phyloP scores from a whole-genome alignment of 2,113 vertebrate genomes.

The Nothoprocta perdicaria region DNA sequence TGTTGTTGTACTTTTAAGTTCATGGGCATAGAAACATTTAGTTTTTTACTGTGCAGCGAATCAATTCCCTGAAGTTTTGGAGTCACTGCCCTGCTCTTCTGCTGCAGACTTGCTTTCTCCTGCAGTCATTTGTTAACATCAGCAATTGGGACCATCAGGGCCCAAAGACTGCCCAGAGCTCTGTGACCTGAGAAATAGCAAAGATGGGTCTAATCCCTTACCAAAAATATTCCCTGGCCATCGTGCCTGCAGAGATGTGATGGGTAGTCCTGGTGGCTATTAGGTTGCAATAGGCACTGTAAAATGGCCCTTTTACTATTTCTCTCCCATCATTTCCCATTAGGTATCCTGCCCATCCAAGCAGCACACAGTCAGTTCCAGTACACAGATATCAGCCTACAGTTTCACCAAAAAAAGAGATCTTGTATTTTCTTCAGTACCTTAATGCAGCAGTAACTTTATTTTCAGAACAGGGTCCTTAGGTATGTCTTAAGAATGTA shows the following conservation, averaged over 20 bases:
- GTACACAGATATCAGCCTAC: neutral
- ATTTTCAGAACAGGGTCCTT: neutral
- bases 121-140: neutral
- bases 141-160: neutral
- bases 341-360: neutral
- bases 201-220: neutral
- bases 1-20: neutral
- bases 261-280: neutral
- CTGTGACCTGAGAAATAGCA: neutral
- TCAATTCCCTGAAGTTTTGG: neutral
- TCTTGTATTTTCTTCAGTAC: neutral
- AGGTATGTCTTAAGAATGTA: neutral
- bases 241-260: neutral
- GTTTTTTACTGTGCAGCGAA: slow-evolving; percentile 12
- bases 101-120: neutral
- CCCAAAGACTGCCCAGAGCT: neutral
- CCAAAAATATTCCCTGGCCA: neutral
- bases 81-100: neutral
- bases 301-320: neutral
- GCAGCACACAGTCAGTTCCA: neutral
- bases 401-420: neutral
- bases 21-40: neutral
- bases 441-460: neutral
- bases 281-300: neutral
- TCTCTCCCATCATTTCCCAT: neutral